phyloP scores from a whole-genome alignment of 2,113 vertebrate species.

The Steatornis caripensis region DNA sequence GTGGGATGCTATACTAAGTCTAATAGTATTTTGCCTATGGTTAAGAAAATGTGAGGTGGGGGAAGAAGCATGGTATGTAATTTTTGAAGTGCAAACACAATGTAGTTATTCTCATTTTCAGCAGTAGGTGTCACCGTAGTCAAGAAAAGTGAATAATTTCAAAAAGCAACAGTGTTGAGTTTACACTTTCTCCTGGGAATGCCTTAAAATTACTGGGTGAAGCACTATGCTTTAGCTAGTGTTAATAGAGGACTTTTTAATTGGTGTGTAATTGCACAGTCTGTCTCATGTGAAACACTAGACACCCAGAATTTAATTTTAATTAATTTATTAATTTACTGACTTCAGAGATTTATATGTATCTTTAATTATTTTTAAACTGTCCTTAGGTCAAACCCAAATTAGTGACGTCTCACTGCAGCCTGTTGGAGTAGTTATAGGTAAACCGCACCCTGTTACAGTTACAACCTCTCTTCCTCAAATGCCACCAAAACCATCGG shows the following conservation, averaged over 20 bases:
- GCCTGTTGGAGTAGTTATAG: constrained; percentile 58
- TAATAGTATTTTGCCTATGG: neutral
- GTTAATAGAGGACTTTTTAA: neutral
- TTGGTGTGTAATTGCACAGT: neutral
- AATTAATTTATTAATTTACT: neutral
- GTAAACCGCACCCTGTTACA: constrained; percentile 62
- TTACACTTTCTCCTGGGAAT: neutral
- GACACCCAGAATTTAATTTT: neutral
- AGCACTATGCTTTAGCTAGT: neutral
- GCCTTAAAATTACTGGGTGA: neutral
- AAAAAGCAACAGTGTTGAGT: neutral
- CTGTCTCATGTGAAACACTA: neutral
- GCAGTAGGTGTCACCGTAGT: constrained; percentile 30
- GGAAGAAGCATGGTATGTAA: neutral
- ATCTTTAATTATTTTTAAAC: neutral
- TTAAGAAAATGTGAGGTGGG: neutral
- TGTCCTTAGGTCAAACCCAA: constrained; percentile 78
- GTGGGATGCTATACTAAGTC: neutral
- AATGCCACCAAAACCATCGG: constrained; percentile 34
- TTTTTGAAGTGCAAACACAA: neutral
- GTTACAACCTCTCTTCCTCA: constrained; percentile 73
- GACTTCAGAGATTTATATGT: neutral
- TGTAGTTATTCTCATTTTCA: neutral
- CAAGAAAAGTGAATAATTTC: neutral
- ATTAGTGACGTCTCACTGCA: constrained; percentile 57